These are phyloP conservation scores for Laticauda colubrina DNA, from an alignment of 2,113 vertebrate genomes.

Conservation along the genomic window DNA sequence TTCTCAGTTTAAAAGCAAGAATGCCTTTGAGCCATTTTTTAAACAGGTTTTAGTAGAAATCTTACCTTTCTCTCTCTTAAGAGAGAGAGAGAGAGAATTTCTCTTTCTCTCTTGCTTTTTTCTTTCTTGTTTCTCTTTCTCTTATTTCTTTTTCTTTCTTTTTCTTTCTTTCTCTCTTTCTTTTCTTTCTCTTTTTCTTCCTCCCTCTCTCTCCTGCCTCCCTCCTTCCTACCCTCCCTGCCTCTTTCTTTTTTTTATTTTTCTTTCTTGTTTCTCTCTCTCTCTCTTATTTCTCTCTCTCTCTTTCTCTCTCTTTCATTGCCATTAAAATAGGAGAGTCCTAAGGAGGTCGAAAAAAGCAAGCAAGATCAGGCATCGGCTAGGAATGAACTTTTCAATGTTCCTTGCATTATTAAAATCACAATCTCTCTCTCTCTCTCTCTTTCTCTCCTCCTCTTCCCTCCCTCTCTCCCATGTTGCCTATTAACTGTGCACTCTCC, in stretches of 20 bases:
- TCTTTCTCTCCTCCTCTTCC: too few species aligned
- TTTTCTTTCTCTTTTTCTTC: accelerated
- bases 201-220: too few species aligned
- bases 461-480: background rate
- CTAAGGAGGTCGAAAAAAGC: too few species aligned
- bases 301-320: background rate
- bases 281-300: background rate
- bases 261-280: too few species aligned
- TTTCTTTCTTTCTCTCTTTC: background rate
- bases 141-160: accelerated
- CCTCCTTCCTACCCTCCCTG: too few species aligned
- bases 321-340: too few species aligned
- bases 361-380: too few species aligned
- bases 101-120: background rate
- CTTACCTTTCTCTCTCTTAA: background rate
- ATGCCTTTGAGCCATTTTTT: background rate
- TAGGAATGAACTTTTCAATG: too few species aligned
- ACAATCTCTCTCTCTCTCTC: background rate
- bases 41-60: background rate
- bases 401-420: too few species aligned
- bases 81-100: too few species aligned
- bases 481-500: background rate
- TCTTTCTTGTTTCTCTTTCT: too few species aligned
- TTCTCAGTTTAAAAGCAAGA: background rate
- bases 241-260: too few species aligned